phyloP scores from a whole-genome alignment of 2,113 vertebrate species.

The Psettodes erumei region DNA sequence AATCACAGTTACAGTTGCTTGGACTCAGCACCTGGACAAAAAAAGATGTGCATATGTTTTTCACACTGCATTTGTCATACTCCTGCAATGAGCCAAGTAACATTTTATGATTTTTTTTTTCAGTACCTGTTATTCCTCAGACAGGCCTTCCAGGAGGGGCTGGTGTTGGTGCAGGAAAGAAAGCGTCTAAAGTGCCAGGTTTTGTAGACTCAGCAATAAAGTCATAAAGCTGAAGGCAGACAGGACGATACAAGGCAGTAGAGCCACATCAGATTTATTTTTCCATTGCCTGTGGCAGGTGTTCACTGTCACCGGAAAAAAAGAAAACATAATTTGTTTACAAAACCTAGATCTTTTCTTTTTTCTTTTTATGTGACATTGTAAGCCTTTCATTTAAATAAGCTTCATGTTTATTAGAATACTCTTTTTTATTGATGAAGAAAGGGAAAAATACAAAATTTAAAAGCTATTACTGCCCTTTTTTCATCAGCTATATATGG shows the following conservation, averaged over 20 bases:
- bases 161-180: constrained; percentile 71
- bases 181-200: constrained; percentile 86
- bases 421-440: too few species aligned
- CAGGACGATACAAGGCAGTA: constrained; percentile 34
- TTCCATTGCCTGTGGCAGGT: constrained; percentile 13
- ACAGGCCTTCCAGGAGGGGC: constrained; percentile 81
- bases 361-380: not conserved
- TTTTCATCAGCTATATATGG: too few species aligned
- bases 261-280: constrained; percentile 23
- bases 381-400: not conserved
- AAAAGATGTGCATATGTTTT: constrained; percentile 9
- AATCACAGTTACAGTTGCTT: constrained; percentile 39
- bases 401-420: not conserved
- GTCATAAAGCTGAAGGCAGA: constrained; percentile 30
- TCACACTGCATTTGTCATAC: constrained; percentile 12
- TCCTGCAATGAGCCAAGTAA: constrained; percentile 17
- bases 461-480: not conserved
- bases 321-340: not conserved
- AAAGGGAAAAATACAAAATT: not conserved
- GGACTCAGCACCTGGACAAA: not conserved
- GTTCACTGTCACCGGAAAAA: not conserved
- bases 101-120: constrained; percentile 22
- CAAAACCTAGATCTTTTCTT: constrained; percentile 2
- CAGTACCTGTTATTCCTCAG: constrained; percentile 82
- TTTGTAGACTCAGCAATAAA: constrained; percentile 61